Percentiles rank a stretch among this genome's conserved stretches.
Conservation (phyloP, 1,140 invertebrate species). For the Helicoverpa armigera region DNA sequence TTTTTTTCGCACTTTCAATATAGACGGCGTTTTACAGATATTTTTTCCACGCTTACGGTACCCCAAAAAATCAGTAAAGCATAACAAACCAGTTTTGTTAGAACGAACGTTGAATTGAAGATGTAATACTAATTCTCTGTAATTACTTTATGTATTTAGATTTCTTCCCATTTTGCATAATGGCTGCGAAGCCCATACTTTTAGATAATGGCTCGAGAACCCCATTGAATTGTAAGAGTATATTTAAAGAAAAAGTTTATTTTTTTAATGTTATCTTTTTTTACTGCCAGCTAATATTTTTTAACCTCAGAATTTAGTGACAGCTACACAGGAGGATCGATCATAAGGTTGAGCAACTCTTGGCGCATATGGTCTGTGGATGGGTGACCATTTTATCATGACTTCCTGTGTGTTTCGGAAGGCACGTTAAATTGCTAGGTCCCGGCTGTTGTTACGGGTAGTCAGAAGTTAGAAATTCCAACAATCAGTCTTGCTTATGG, state of each 20-base stretch:
- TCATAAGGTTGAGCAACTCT: too few species aligned
- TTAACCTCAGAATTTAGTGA: too few species aligned
- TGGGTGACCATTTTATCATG: too few species aligned
- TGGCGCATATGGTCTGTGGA: too few species aligned
- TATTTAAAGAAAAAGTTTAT: not conserved
- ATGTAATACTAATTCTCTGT: conserved; percentile 17
- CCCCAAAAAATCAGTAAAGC: conserved; percentile 21
- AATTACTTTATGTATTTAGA: conserved; percentile 41
- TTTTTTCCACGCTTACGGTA: not conserved
- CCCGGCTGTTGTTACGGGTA: too few species aligned
- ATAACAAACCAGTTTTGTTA: conserved; percentile 13
- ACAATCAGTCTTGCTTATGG: too few species aligned
- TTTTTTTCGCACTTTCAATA: too few species aligned
- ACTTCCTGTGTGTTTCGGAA: too few species aligned
- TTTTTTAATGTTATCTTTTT: not conserved
- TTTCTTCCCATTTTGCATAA: conserved; percentile 26
- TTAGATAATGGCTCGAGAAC: not conserved
- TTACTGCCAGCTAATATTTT: not conserved
- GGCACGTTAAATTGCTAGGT: too few species aligned
- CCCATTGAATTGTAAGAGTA: not conserved
- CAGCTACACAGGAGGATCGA: too few species aligned
- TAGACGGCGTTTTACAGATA: too few species aligned
- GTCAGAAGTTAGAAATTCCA: too few species aligned
- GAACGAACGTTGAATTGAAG: conserved; percentile 21
- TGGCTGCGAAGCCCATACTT: conserved; percentile 4